Evolutionary conservation across 2,797 vertebrate species (phyloP), one percentile per base, ranked within the genome.

Genomic region (Heliangelus exortis): DNA sequence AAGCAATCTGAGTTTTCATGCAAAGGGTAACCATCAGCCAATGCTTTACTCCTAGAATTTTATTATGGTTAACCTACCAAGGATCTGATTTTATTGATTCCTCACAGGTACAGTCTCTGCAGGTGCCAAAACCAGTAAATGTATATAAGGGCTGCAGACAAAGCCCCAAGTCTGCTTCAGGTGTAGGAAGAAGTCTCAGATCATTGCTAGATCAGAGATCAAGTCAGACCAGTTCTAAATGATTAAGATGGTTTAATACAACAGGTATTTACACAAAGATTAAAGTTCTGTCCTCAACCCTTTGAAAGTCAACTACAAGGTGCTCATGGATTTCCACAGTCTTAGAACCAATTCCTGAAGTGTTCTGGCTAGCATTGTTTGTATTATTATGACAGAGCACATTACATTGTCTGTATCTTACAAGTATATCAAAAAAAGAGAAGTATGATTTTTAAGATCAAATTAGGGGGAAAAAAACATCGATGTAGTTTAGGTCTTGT

Each of bases 261-360:
- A 61, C 69, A 92, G 80, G 84, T 89, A 86, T 87, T 81, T 71
- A 73, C 88, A 71, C 25, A 26, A 34, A 87, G 51, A 87, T 89
- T 69, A 89, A 90, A 74, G 53, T 31, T 53, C 68, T 82, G 51
- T 76, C 17, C n/a, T 74, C 80, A 84, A 65, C 73, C 31, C n/a
- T 62, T 41, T 72, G n/a, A 39, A 61, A 63, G 31, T 23, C 59
- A 92, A 7, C 45, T 43, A 41, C 39, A 75, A 74, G 41, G 43
- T 76, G 34, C 41, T 61, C 15, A 3, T 17, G 15, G 36, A 66
- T 57, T 91, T 86, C 50, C 39, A 66, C 2, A 7, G 68, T 55
- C 62, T 92, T 80, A n/a, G n/a, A 92, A 50, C 8, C 16, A 16
- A 2, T 47, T 87, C 33, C 29, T 73, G n/a, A 84, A 87, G 67